These are phyloP conservation scores for Syngnathus floridae DNA, from an alignment of 2,113 vertebrate genomes.

Conservation along the genomic window DNA sequence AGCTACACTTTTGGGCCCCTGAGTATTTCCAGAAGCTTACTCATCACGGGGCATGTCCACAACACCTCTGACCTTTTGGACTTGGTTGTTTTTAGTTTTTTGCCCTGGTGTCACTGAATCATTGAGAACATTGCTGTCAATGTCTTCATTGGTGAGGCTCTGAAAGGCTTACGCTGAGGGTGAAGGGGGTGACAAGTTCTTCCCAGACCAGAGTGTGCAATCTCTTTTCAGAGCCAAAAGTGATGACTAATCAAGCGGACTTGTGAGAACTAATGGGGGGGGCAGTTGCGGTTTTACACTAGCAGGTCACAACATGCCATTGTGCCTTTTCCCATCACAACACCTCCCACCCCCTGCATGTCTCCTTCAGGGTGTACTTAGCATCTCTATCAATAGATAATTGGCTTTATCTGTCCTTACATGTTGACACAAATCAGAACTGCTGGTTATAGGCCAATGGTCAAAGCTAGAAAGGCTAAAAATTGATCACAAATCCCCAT, in stretches of 20 bases:
- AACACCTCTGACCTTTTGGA: not conserved
- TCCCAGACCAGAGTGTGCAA: constrained; percentile 35
- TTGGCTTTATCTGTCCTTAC: constrained; percentile 28
- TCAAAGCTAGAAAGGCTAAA: not conserved
- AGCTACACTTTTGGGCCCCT: not conserved
- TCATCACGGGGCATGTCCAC: not conserved
- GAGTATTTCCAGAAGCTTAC: not conserved
- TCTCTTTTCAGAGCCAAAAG: constrained; percentile 46
- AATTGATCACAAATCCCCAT: not conserved
- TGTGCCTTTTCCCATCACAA: constrained; percentile 67
- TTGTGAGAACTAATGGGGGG: constrained; percentile 71
- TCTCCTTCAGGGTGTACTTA: constrained; percentile 35
- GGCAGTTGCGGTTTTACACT: constrained; percentile 64
- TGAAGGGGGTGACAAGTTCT: constrained; percentile 38
- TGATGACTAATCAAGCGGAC: constrained; percentile 70
- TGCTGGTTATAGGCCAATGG: not conserved
- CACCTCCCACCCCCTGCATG: not conserved
- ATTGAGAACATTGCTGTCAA: constrained; percentile 21
- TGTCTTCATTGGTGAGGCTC: constrained; percentile 7
- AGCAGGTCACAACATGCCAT: constrained; percentile 68
- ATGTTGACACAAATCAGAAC: not conserved
- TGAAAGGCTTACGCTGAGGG: constrained; percentile 42
- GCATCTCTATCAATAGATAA: constrained; percentile 54
- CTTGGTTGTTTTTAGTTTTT: constrained; percentile 21
- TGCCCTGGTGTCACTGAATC: constrained; percentile 35